A percentile compares a stretch with the other conserved stretches of the same genome.
phyloP scores from a whole-genome alignment of 2,888 invertebrate genomes.

The Liopterus haemorrhoidalis region DNA sequence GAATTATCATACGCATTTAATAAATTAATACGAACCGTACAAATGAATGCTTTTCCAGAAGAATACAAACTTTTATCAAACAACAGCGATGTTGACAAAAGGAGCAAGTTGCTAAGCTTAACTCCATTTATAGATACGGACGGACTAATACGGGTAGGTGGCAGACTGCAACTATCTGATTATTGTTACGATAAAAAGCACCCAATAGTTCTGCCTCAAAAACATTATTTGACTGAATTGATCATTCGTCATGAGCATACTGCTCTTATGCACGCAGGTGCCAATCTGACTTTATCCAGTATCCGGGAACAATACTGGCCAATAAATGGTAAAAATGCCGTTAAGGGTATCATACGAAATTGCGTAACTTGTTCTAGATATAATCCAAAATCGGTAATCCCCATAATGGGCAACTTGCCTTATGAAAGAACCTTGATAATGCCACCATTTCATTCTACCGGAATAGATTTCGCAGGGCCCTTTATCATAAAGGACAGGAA shows the following conservation, averaged over 20 bases:
- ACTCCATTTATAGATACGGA: conserved; percentile 10
- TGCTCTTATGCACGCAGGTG: conserved; percentile 17
- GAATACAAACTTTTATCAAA: not conserved
- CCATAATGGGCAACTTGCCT: conserved; percentile 13
- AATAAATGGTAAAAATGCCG: conserved; percentile 24
- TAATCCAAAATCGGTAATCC: not conserved
- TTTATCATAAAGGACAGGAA: conserved; percentile 21
- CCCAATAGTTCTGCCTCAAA: conserved; percentile 10
- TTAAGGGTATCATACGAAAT: conserved; percentile 17
- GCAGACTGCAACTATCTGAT: conserved; percentile 10
- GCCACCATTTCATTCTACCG: conserved; percentile 17
- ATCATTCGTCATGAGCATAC: conserved; percentile 11
- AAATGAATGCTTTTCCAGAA: conserved; percentile 5
- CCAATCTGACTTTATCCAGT: conserved; percentile 10
- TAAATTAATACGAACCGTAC: conserved; percentile 2
- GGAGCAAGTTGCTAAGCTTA: conserved; percentile 8
- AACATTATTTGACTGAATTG: conserved; percentile 11
- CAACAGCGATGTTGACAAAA: not conserved
- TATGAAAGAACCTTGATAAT: not conserved
- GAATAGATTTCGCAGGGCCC: conserved; percentile 24
- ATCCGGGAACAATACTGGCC: conserved; percentile 29
- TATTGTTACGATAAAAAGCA: conserved; percentile 13
- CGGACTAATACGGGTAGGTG: conserved; percentile 13
- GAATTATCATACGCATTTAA: conserved; percentile 9
- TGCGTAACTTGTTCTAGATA: conserved; percentile 24